Conservation (phyloP, 2,113 vertebrate species). For the Gambusia holbrooki region DNA sequence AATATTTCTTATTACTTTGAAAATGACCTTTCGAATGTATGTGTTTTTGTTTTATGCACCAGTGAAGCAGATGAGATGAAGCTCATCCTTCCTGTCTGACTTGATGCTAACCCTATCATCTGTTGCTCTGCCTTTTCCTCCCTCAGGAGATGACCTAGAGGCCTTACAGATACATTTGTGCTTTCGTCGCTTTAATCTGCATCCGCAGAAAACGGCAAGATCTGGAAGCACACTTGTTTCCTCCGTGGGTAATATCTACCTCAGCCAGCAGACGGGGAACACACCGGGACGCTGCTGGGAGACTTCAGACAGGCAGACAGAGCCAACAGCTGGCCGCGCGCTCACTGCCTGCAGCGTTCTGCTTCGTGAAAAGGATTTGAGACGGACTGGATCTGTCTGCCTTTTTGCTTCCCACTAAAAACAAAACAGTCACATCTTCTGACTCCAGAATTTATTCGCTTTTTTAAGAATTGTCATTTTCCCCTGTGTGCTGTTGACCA, state of each 20-base stretch:
- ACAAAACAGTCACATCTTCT: conserved; percentile 70
- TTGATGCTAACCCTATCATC: conserved; percentile 65
- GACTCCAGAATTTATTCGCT: conserved; percentile 49
- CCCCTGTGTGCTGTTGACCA: conserved; percentile 88
- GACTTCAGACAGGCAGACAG: conserved; percentile 64
- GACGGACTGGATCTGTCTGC: conserved; percentile 93
- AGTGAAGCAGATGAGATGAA: conserved; percentile 36
- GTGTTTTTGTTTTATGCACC: conserved; percentile 17
- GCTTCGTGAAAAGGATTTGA: conserved; percentile 79
- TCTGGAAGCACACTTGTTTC: conserved; percentile 89
- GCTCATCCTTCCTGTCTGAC: conserved; percentile 68
- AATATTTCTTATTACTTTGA: not conserved
- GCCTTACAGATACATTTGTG: conserved; percentile 91
- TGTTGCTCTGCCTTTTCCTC: conserved; percentile 67
- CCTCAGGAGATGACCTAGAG: conserved; percentile 96
- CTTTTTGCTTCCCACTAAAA: conserved; percentile 58
- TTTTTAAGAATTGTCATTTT: conserved; percentile 53
- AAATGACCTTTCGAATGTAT: not conserved
- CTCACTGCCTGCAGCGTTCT: conserved; percentile 65
- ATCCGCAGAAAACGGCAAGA: conserved; percentile 77
- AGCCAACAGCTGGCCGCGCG: conserved; percentile 63
- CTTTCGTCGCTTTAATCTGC: conserved; percentile 86
- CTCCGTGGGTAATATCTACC: conserved; percentile 90
- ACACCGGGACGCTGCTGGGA: conserved; percentile 78
- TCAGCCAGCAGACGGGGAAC: conserved; percentile 85